These are phyloP conservation scores for Hoplodrina blanda DNA, from an alignment of 2,888 invertebrate species.

Conservation along the genomic window DNA sequence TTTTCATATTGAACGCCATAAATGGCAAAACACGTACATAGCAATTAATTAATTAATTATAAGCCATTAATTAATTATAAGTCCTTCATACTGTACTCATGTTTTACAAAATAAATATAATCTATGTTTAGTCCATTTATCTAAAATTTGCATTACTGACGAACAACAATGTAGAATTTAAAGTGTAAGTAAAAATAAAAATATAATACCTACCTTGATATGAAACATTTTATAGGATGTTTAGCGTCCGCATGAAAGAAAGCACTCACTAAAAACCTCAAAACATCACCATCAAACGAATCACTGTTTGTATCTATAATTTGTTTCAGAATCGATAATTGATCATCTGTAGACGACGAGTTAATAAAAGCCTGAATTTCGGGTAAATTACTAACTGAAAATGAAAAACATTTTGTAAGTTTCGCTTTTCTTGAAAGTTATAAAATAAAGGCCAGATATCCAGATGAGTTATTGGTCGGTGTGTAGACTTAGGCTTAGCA, in stretches of 20 bases:
- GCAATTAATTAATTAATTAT: too few relatives aligned
- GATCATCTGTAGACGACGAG: conserved; percentile 74
- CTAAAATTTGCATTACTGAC: too few relatives aligned
- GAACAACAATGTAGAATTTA: too few relatives aligned
- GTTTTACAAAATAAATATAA: too few relatives aligned
- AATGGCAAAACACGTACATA: too few relatives aligned
- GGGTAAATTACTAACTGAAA: conserved; percentile 65
- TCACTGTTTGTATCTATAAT: conserved; percentile 63
- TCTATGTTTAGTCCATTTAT: too few relatives aligned
- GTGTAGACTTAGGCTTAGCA: not conserved
- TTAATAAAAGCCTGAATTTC: conserved; percentile 67
- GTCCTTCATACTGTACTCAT: too few relatives aligned
- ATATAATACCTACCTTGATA: conserved; percentile 73
- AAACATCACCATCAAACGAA: conserved; percentile 46
- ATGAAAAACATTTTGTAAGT: conserved; percentile 4
- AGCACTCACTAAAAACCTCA: conserved; percentile 74
- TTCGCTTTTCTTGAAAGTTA: not conserved
- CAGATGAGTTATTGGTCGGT: not conserved
- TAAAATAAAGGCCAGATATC: not conserved
- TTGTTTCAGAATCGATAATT: conserved; percentile 74
- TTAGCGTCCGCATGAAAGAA: conserved; percentile 80
- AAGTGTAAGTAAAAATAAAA: conserved; percentile 26
- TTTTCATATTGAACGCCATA: too few relatives aligned
- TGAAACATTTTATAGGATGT: conserved; percentile 84
- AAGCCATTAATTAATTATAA: too few relatives aligned